A percentile compares a stretch with the other conserved stretches of the same genome.
These are phyloP conservation scores for Peromyscus attwateri DNA, from an alignment of 2,797 vertebrate species.

Conservation along the genomic window DNA sequence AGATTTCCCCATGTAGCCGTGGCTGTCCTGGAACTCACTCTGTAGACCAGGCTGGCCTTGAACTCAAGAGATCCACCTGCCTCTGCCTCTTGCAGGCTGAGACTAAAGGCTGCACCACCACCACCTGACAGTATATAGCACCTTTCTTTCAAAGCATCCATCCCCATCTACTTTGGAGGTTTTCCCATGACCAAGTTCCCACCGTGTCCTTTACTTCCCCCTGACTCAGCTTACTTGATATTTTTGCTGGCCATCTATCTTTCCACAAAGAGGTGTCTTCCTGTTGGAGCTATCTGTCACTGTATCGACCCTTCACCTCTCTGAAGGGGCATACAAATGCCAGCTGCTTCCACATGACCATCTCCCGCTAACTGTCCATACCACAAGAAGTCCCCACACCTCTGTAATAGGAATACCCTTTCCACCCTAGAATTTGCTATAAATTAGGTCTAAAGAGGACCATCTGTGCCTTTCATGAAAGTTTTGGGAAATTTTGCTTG, in stretches of 20 bases:
- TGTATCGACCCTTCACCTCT: background rate
- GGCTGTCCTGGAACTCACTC: background rate
- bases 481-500: background rate
- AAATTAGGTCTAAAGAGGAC: background rate
- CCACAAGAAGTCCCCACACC: background rate
- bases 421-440: background rate
- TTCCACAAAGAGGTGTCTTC: background rate
- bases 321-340: background rate
- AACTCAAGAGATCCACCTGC: background rate
- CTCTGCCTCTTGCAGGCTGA: background rate
- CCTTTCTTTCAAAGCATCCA: background rate
- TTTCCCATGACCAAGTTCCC: background rate
- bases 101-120: background rate
- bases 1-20: background rate
- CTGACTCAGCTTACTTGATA: background rate
- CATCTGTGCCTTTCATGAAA: background rate
- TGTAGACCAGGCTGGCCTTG: background rate
- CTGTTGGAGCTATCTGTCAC: background rate
- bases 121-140: background rate
- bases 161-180: background rate
- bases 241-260: background rate
- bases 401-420: background rate
- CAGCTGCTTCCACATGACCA: rapidly evolving
- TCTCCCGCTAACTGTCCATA: background rate
- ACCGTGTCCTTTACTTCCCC: background rate